phyloP scores from a whole-genome alignment of 2,113 vertebrate species.

The Datnioides undecimradiatus region DNA sequence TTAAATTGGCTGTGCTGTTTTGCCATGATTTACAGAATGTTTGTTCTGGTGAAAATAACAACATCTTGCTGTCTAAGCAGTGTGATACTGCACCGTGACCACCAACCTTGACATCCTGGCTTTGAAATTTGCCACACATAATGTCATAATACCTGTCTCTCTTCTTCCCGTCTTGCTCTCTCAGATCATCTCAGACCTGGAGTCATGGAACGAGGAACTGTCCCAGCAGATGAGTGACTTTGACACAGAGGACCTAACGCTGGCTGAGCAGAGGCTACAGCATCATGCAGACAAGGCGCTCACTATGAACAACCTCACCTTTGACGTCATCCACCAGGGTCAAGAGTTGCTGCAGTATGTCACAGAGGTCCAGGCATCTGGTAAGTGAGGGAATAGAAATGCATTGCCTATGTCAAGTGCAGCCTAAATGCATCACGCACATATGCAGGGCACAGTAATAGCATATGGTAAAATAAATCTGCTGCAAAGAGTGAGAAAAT shows the following conservation, averaged over 20 bases:
- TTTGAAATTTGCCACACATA: not conserved
- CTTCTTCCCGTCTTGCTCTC: not conserved
- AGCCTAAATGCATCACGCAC: not conserved
- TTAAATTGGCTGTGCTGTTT: not conserved
- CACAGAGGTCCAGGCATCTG: constrained; percentile 97
- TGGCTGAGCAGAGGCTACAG: constrained; percentile 97
- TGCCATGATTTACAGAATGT: not conserved
- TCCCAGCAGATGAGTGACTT: constrained; percentile 98
- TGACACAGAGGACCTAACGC: constrained; percentile 96
- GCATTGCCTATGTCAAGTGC: not conserved
- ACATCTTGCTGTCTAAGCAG: not conserved
- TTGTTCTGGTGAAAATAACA: not conserved
- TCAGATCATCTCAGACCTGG: constrained; percentile 98
- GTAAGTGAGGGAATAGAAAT: constrained; percentile 82
- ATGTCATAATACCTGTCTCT: not conserved
- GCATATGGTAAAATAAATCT: not conserved
- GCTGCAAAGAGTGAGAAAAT: not conserved
- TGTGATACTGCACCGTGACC: too few relatives aligned
- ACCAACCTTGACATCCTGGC: too few relatives aligned
- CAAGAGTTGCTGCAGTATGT: constrained; percentile 98
- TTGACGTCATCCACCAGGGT: constrained; percentile 99
- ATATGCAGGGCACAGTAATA: not conserved
- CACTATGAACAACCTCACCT: constrained; percentile 99
- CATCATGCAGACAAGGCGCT: constrained; percentile 98
- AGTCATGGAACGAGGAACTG: constrained; percentile 99